Percentiles rank a stretch among this genome's conserved stretches.
Conservation (phyloP, 2,888 invertebrate genomes). For the Lithophane ornitopus region DNA sequence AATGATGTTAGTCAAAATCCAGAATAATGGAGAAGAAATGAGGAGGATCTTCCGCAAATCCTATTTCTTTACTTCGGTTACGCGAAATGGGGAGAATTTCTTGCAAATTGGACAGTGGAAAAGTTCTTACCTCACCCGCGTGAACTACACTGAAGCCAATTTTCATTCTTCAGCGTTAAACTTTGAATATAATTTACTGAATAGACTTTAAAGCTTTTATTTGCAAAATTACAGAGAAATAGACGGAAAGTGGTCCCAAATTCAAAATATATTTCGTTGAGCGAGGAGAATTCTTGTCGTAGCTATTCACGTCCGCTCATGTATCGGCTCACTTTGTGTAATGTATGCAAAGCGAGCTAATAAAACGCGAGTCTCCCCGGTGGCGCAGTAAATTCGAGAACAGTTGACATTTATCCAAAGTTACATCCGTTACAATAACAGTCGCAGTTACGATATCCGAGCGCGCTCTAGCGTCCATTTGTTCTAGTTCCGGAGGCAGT, state of each 20-base stretch:
- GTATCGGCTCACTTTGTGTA: slow-evolving; percentile 79
- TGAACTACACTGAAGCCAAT: slow-evolving; percentile 74
- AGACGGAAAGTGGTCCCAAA: slow-evolving; percentile 48
- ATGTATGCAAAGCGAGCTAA: slow-evolving; percentile 88
- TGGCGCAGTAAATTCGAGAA: slow-evolving; percentile 86
- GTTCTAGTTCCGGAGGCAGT: slow-evolving; percentile 84
- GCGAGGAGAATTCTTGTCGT: slow-evolving; percentile 69
- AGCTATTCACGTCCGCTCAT: slow-evolving; percentile 73
- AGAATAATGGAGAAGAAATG: slow-evolving; percentile 72
- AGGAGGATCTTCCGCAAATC: slow-evolving; percentile 72
- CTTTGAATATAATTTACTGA: slow-evolving; percentile 72
- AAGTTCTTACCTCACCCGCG: slow-evolving; percentile 75
- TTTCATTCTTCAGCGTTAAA: slow-evolving; percentile 70
- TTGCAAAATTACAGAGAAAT: slow-evolving; percentile 53
- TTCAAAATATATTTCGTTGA: slow-evolving; percentile 52
- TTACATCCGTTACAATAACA: slow-evolving; percentile 90
- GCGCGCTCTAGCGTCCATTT: slow-evolving; percentile 82
- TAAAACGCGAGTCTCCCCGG: slow-evolving; percentile 83
- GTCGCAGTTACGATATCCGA: slow-evolving; percentile 87
- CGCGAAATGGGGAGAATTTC: slow-evolving; percentile 73
- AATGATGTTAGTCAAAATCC: slow-evolving; percentile 70
- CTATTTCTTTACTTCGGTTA: slow-evolving; percentile 73
- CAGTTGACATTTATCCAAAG: slow-evolving; percentile 90
- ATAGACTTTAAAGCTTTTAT: slow-evolving; percentile 59
- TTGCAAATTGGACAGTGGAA: slow-evolving; percentile 80